Evolutionary conservation across 2,797 vertebrate species (phyloP).

Genomic region (Coracias cyanogaster): DNA sequence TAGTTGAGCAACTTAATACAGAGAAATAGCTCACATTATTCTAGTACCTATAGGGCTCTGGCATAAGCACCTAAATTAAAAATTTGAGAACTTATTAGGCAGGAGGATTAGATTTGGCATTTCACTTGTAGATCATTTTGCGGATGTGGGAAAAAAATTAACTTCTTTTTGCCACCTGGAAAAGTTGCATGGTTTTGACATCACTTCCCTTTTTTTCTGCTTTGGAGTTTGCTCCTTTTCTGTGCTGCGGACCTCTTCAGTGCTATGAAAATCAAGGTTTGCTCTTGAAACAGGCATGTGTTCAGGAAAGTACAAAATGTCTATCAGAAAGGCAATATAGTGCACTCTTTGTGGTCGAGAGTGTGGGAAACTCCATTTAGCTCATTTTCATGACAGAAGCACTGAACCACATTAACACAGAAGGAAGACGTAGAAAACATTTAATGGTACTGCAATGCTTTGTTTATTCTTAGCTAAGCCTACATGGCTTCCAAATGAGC

Average conservation of each 20-base stretch:
- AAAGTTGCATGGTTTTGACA: slow-evolving; percentile 29
- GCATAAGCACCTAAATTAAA: slow-evolving; percentile 57
- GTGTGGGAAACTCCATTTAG: slow-evolving; percentile 63
- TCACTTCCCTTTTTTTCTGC: neutral
- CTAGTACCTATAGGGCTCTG: slow-evolving; percentile 19
- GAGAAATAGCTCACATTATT: slow-evolving; percentile 39
- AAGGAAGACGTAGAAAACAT: slow-evolving; percentile 57
- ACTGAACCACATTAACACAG: slow-evolving; percentile 70
- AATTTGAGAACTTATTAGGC: slow-evolving; percentile 51
- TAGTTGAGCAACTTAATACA: slow-evolving; percentile 52
- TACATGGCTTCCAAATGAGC: slow-evolving; percentile 69
- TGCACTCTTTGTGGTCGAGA: slow-evolving; percentile 67
- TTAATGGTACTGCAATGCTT: slow-evolving; percentile 45
- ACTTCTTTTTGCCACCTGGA: slow-evolving; percentile 1
- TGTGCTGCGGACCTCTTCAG: neutral
- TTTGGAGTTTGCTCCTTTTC: neutral
- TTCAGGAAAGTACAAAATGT: slow-evolving; percentile 42
- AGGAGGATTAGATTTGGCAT: slow-evolving; percentile 28
- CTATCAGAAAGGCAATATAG: slow-evolving; percentile 55
- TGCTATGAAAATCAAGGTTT: neutral
- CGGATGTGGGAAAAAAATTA: neutral
- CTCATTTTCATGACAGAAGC: slow-evolving; percentile 71
- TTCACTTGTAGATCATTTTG: slow-evolving; percentile 6
- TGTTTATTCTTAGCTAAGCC: slow-evolving; percentile 69
- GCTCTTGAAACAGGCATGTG: slow-evolving; percentile 28